Percentiles rank a stretch among this genome's conserved stretches.
Evolutionary conservation across 2,888 invertebrate genomes (phyloP).

Genomic region (Eilema griseolum): DNA sequence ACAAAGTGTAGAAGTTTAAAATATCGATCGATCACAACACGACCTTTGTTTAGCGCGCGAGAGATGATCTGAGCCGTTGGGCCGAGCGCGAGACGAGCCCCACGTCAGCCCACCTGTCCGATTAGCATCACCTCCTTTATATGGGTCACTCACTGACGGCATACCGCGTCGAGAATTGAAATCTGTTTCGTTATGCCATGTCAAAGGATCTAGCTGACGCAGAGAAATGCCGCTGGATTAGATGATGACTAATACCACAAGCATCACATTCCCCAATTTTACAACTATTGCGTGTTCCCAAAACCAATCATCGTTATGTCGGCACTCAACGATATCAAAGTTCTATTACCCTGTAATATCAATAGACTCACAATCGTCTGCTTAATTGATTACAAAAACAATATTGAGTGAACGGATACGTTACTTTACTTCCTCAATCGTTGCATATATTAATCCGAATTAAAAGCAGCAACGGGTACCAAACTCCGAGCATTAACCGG

Average conservation of each 20-base stretch:
- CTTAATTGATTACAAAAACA: constrained; percentile 82
- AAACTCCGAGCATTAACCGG: constrained; percentile 77
- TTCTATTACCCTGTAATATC: constrained; percentile 71
- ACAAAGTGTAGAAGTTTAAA: constrained; percentile 61
- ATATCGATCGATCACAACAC: constrained; percentile 74
- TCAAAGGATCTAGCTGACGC: constrained; percentile 79
- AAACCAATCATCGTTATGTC: constrained; percentile 78
- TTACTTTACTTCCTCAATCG: constrained; percentile 66
- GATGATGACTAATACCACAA: constrained; percentile 75
- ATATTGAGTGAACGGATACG: constrained; percentile 58
- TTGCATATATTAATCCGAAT: constrained; percentile 83
- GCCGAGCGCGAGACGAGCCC: constrained; percentile 57
- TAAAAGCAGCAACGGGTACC: constrained; percentile 78
- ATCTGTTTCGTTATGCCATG: constrained; percentile 83
- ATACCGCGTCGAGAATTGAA: constrained; percentile 78
- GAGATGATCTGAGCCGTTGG: constrained; percentile 50
- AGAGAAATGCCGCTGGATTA: constrained; percentile 74
- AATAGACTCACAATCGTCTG: constrained; percentile 68
- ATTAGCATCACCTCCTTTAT: constrained; percentile 83
- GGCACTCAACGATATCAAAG: constrained; percentile 77
- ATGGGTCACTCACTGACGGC: constrained; percentile 78
- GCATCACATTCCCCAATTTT: constrained; percentile 58
- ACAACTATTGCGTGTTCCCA: constrained; percentile 71
- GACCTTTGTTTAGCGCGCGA: constrained; percentile 59
- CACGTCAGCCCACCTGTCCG: constrained; percentile 83